Percentiles rank a stretch among this genome's conserved stretches.
Evolutionary conservation across 2,113 vertebrate genomes (phyloP).

Genomic region (Thomomys bottae): DNA sequence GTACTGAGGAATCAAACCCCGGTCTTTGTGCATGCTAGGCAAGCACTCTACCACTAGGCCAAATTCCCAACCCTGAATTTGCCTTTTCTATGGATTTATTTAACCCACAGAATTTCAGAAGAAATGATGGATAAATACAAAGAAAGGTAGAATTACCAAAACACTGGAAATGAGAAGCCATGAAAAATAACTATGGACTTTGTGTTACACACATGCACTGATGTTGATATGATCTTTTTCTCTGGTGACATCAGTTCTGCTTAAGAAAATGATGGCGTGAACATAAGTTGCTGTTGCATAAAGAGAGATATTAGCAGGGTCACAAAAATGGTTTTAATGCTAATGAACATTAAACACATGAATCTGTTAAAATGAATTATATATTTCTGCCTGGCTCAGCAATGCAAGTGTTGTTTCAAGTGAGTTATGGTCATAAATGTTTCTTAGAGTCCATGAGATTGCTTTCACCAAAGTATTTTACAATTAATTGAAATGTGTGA

Average conservation of each 20-base stretch:
- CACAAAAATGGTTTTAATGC: background rate
- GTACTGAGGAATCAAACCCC: no score
- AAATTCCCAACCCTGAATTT: no score
- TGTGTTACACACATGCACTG: background rate
- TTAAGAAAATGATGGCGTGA: background rate
- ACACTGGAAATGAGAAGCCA: conserved; percentile 8
- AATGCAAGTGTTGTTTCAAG: background rate
- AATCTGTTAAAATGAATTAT: background rate
- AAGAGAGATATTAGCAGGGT: background rate
- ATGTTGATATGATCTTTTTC: background rate
- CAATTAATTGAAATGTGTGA: background rate
- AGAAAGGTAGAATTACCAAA: background rate
- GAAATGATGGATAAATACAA: background rate
- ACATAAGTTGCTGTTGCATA: conserved; percentile 15
- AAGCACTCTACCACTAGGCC: no score
- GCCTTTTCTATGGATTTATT: background rate
- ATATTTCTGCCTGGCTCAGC: background rate
- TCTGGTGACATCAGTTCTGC: background rate
- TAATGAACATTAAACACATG: background rate
- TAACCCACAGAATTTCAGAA: background rate
- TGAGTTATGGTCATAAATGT: background rate
- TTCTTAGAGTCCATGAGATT: background rate
- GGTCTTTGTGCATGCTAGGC: no score
- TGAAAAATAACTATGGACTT: background rate
- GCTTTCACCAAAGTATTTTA: background rate